A percentile compares a stretch with the other conserved stretches of the same genome.
These are phyloP conservation scores for Micropoecilia bifurca DNA, from an alignment of 2,797 vertebrate species.

Conservation along the genomic window DNA sequence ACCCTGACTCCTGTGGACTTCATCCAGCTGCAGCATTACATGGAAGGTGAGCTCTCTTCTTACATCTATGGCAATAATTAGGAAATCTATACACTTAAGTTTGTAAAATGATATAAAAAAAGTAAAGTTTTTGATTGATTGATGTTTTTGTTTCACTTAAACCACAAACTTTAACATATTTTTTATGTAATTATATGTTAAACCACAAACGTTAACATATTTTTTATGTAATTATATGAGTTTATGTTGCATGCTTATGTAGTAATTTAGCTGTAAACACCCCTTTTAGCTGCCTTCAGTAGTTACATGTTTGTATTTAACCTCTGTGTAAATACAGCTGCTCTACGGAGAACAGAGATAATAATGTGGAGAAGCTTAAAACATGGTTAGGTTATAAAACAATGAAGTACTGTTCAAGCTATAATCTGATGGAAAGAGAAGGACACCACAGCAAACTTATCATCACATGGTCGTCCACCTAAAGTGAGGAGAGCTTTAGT, in stretches of 20 bases:
- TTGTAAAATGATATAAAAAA: background rate
- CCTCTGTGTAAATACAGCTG: background rate
- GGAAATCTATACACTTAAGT: background rate
- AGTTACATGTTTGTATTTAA: background rate
- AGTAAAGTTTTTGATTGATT: no score
- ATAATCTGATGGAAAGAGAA: background rate
- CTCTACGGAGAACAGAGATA: background rate
- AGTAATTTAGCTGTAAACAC: background rate
- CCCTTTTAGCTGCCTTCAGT: background rate
- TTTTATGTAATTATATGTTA: background rate
- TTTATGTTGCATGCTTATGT: background rate
- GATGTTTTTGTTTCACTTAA: background rate
- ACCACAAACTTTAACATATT: background rate
- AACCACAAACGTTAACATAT: background rate
- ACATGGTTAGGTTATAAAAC: background rate
- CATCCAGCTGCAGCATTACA: constrained; percentile 90
- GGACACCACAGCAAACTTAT: background rate
- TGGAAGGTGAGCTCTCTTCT: constrained; percentile 85
- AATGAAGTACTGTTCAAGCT: background rate
- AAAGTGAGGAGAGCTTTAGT: background rate
- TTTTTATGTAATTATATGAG: background rate
- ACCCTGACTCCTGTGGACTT: constrained; percentile 88
- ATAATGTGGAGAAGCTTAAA: background rate
- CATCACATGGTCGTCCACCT: background rate
- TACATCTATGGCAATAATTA: background rate